Base-by-base conservation (phyloP, 1,140 invertebrate species). In the Drosophila dunni region DNA sequence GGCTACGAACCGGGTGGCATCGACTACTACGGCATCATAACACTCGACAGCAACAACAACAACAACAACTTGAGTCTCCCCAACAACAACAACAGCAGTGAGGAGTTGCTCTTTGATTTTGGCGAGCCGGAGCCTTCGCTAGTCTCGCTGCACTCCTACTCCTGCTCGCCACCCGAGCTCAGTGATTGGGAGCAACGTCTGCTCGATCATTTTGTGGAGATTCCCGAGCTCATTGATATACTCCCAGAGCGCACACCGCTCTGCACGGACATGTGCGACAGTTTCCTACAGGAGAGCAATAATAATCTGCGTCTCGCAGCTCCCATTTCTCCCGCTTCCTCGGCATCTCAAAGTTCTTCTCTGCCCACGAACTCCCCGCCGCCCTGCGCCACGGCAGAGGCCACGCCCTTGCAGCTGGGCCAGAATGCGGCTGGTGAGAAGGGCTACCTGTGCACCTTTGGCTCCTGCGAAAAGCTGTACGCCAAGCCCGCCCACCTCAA, bases 401-500 rank as follows among this genome's bases (percentile, higher is more conserved):
- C 7, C 2, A 15, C 38, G 3, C 15, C 56, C 0, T 11, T 62
- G 51, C 57, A 78, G 11, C 44, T 85, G 7, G 24, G 75, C 0
- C 71, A 79, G 38, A 85, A 86, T 53, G 70, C 82, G 0, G 82
- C 82, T 0, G 80, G 80, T 0, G 85, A 94, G 13, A 92, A 93
- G 57, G 92, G 93, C 3, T 95, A 94, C 79, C 92, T 93, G 3
- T 95, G 95, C 92, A 94, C 94, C 3, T 94, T 94, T 40, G 91
- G 92, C 15, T 93, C 93, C 54, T 95, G 95, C 78, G 93, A 94
- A 3, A 95, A 97, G 92, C 92, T 96, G 0, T 99, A 99, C 82
- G 97, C 97, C 60, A 99, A 99, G 92, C 96, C 97, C 13, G 98
- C 97, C 7, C 98, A 99, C 92, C 94, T 99, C 17, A 98, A 98